A percentile compares a stretch with the other conserved stretches of the same genome.
Evolutionary conservation across 2,888 invertebrate genomes (phyloP).

Genomic region (Drosophila barbarae): DNA sequence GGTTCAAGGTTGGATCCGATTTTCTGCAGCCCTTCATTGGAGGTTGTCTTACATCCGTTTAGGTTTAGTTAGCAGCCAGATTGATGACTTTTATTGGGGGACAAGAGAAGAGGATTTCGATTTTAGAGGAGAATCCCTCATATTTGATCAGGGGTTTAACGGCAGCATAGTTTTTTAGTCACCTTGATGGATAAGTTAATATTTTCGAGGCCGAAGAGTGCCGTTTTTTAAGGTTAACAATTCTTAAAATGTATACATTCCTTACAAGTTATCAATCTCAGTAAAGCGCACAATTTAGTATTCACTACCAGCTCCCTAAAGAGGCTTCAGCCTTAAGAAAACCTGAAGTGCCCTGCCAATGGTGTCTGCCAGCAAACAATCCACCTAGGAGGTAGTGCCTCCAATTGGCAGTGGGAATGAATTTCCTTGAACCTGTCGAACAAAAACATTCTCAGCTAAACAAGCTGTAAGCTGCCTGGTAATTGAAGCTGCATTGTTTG

Average conservation of each 20-base stretch:
- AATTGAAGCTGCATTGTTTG: slow-evolving; percentile 53
- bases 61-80: slow-evolving; percentile 13
- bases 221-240: neutral
- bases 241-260: neutral
- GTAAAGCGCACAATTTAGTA: neutral
- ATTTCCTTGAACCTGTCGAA: slow-evolving; percentile 15
- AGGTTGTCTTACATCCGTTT: slow-evolving; percentile 26
- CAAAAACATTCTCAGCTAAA: slow-evolving; percentile 35
- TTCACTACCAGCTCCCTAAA: neutral
- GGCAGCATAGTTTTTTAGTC: neutral
- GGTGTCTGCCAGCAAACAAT: slow-evolving; percentile 21
- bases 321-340: neutral
- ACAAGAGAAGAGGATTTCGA: neutral
- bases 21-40: neutral
- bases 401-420: slow-evolving; percentile 26
- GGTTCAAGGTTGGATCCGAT: slow-evolving; percentile 37
- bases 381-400: neutral
- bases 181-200: neutral
- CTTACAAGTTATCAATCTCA: too few species aligned
- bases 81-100: slow-evolving; percentile 14
- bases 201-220: neutral
- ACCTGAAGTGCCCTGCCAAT: neutral
- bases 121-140: neutral
- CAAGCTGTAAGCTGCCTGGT: slow-evolving; percentile 42
- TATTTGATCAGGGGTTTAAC: neutral